Percentiles rank a stretch among this genome's conserved stretches.
Conservation (phyloP, 2,113 vertebrate species). For the Candoia aspera region DNA sequence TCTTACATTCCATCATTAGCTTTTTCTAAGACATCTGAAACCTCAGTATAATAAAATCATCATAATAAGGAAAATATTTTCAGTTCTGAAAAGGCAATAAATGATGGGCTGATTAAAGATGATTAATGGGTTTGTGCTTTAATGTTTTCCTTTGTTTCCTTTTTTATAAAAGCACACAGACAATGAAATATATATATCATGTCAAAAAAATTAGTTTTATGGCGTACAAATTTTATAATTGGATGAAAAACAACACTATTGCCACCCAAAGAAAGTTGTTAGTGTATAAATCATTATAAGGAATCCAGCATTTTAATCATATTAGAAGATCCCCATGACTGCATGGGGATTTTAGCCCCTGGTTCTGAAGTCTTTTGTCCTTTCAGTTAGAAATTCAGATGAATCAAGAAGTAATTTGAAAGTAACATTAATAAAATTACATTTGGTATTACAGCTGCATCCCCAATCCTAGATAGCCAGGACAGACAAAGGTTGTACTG, state of each 20-base stretch:
- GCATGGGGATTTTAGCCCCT: neutral
- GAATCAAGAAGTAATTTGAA: neutral
- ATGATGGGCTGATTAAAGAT: slow-evolving; percentile 24
- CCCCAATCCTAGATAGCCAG: neutral
- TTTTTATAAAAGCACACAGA: neutral
- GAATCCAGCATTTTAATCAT: slow-evolving; percentile 15
- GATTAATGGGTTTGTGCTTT: slow-evolving; percentile 23
- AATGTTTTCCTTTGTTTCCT: slow-evolving; percentile 3
- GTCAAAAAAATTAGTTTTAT: slow-evolving; percentile 18
- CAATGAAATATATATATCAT: slow-evolving; percentile 34
- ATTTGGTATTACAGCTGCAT: neutral
- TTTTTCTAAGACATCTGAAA: neutral
- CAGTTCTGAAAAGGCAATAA: slow-evolving; percentile 3
- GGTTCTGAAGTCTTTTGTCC: neutral
- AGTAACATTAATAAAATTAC: neutral
- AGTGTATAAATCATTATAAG: slow-evolving; percentile 28
- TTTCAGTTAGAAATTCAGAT: neutral
- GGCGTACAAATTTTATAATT: slow-evolving; percentile 23
- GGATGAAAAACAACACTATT: slow-evolving; percentile 28
- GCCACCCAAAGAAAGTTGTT: slow-evolving; percentile 23
- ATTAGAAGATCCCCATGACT: neutral
- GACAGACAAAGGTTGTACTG: neutral
- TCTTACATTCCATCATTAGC: neutral
- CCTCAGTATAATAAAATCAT: neutral
- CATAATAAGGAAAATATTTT: slow-evolving; percentile 6